Evolutionary conservation across 1,140 invertebrate species (phyloP).

Genomic region (Drosophila varians): DNA sequence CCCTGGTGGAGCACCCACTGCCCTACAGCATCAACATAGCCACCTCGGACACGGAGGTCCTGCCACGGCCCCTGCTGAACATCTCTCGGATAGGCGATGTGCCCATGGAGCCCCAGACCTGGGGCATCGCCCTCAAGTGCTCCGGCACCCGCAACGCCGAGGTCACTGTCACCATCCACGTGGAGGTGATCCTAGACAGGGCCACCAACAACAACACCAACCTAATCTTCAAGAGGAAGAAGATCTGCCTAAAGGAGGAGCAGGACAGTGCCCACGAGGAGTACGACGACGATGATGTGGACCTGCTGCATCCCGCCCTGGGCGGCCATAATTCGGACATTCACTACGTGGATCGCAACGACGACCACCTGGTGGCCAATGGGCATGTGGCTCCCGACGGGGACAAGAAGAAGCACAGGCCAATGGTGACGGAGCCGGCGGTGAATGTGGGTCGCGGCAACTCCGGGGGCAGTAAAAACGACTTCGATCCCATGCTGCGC

Average conservation of each 20-base stretch:
- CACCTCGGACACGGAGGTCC: conserved; percentile 89
- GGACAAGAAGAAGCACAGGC: conserved; percentile 44
- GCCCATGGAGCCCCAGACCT: conserved; percentile 91
- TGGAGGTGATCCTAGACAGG: conserved; percentile 91
- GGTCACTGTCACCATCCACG: conserved; percentile 91
- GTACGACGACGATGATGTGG: conserved; percentile 66
- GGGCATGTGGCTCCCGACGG: conserved; percentile 45
- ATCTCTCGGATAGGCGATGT: conserved; percentile 92
- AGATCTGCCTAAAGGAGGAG: conserved; percentile 88
- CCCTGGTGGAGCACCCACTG: conserved; percentile 89
- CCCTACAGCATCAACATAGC: conserved; percentile 92
- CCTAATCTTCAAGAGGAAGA: conserved; percentile 91
- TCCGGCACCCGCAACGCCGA: conserved; percentile 91
- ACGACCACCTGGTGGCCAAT: conserved; percentile 63
- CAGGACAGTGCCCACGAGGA: conserved; percentile 71
- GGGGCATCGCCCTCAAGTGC: conserved; percentile 92
- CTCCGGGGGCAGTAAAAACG: conserved; percentile 44
- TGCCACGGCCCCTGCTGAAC: conserved; percentile 91
- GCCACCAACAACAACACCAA: conserved; percentile 88
- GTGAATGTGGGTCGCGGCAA: conserved; percentile 42
- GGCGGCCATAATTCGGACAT: conserved; percentile 51
- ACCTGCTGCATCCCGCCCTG: conserved; percentile 53
- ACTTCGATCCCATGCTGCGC: conserved; percentile 75
- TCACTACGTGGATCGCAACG: conserved; percentile 66
- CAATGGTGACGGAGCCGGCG: conserved; percentile 37